These are phyloP conservation scores for Ectropis crepuscularia DNA, from an alignment of 2,888 invertebrate species.

Conservation along the genomic window DNA sequence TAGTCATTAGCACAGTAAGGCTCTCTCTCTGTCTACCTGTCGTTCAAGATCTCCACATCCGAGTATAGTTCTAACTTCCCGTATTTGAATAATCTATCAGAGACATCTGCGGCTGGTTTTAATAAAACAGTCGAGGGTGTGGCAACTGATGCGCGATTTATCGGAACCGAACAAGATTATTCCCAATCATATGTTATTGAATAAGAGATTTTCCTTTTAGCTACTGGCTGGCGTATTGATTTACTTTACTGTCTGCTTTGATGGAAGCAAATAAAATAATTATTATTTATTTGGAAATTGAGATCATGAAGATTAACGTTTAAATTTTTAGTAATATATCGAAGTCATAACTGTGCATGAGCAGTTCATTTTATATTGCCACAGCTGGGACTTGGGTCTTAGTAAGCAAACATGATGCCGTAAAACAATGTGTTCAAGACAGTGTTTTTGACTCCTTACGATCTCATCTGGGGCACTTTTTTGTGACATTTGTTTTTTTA, in stretches of 20 bases:
- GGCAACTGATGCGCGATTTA: constrained; percentile 19
- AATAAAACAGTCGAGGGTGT: constrained; percentile 40
- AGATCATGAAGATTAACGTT: no score
- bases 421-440: no score
- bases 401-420: no score
- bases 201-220: constrained; percentile 5
- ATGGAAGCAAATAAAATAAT: not conserved
- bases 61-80: constrained; percentile 47
- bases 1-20: not conserved
- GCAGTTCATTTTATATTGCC: no score
- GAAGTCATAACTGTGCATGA: no score
- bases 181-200: constrained; percentile 12
- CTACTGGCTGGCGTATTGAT: not conserved
- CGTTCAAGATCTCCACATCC: constrained; percentile 15
- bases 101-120: constrained; percentile 46
- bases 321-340: no score
- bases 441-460: no score
- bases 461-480: no score
- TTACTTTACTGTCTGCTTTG: not conserved
- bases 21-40: constrained; percentile 2
- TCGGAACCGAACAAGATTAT: constrained; percentile 22
- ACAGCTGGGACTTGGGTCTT: no score
- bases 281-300: not conserved
- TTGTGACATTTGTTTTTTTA: no score
- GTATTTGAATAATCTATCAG: constrained; percentile 58